phyloP scores from a whole-genome alignment of 2,888 invertebrate genomes.

The Alloscopus bannaensis region DNA sequence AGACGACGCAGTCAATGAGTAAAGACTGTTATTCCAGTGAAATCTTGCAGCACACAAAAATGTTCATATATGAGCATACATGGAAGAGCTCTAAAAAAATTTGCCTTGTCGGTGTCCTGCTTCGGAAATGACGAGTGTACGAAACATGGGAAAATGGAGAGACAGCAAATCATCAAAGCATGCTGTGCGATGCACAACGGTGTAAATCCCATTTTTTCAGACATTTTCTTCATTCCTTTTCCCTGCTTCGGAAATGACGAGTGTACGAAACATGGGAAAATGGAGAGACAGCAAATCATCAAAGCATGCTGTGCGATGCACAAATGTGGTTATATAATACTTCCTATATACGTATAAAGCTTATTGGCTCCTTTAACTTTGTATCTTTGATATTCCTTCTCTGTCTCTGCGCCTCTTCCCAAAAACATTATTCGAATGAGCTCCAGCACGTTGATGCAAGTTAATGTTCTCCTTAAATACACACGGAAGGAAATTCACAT shows the following conservation, averaged over 20 bases:
- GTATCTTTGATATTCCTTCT: constrained; percentile 1
- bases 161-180: constrained; percentile 55
- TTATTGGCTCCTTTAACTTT: constrained; percentile 21
- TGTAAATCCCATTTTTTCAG: constrained; percentile 25
- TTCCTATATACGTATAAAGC: constrained; percentile 1
- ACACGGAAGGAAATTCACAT: constrained; percentile 32
- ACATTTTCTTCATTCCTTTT: constrained; percentile 11
- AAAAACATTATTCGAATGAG: constrained; percentile 34
- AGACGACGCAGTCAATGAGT: constrained; percentile 49
- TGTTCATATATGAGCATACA: too few species aligned
- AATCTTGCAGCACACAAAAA: too few species aligned
- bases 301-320: constrained; percentile 45
- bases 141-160: constrained; percentile 32
- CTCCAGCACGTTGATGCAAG: constrained; percentile 42
- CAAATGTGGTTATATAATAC: constrained; percentile 36
- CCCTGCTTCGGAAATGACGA: constrained; percentile 36
- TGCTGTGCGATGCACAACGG: constrained; percentile 34
- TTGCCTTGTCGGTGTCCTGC: too few species aligned
- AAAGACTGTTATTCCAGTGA: too few species aligned
- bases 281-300: constrained; percentile 52
- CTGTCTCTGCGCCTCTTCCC: constrained; percentile 10
- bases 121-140: constrained; percentile 34
- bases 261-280: constrained; percentile 22
- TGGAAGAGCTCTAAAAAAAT: too few species aligned
- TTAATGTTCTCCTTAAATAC: constrained; percentile 43